Evolutionary conservation across 2,888 invertebrate genomes (phyloP), one percentile per base, ranked within the genome.

Genomic region (Gymnoscelis rufifasciata): DNA sequence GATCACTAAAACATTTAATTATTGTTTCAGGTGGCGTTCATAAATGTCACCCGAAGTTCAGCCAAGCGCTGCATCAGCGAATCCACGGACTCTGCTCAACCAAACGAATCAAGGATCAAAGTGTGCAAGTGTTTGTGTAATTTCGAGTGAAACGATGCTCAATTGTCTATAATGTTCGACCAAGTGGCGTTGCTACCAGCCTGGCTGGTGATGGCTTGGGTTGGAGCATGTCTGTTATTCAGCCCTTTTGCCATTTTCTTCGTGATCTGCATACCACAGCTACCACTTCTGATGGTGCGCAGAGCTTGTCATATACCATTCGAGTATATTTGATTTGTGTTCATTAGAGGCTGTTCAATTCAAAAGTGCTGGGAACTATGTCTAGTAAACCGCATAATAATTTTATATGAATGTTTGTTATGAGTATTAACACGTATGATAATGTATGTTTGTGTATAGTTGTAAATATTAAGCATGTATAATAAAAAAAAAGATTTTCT

Each of bases 191-290:
- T 83, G 7, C 54, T 89, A 50, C 90, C 91, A 36, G 76, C 90
- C 61, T 91, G 91, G 91, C 82, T 91, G 62, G 66, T 92, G 51
- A 80, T 92, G 67, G 88, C 89, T 55, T 93, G 93, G 90, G 83
- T 92, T 49, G 88, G 90, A 45, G 81, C 91, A 43, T 87, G 92
- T 62, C 78, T 93, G 47, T 71, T 93, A 46, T 91, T 93, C 63
- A 92, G 93, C 58, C 93, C 93, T 28, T 83, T 92, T 60, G 88
- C 92, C 52, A 80, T 93, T 62, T 89, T 93, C 62, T 90, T 92
- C 68, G 88, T 92, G 55, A 83, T 93, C 49, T 91, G 92, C 68
- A 78, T 93, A 58, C 93, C 93, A 43, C 92, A 93, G 68, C 78
- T 93, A 66, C 93, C 93, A 47, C 89, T 93, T 60, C 78, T 93